Evolutionary conservation across 2,888 invertebrate species (phyloP).

Genomic region (Calameuta pallipes): DNA sequence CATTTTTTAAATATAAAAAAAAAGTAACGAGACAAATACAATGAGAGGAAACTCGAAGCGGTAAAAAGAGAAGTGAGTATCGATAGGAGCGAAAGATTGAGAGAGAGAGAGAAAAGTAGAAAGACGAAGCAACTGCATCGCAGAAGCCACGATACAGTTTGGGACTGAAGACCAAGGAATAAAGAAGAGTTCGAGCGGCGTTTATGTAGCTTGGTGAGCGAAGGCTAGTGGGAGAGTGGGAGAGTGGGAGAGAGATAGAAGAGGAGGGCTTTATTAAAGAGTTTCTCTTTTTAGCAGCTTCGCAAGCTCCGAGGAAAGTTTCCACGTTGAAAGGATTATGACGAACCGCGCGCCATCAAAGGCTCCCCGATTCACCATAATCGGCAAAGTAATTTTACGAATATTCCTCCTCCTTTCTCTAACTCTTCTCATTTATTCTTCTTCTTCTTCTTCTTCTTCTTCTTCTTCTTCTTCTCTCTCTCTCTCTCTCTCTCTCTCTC

Average conservation of each 20-base stretch:
- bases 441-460: too few relatives aligned
- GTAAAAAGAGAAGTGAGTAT: too few relatives aligned
- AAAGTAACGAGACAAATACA: too few relatives aligned
- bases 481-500: conserved; percentile 1
- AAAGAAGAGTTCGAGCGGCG: neutral
- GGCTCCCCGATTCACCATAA: conserved; percentile 35
- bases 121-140: neutral
- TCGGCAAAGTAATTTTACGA: conserved; percentile 43
- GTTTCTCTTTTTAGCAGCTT: conserved; percentile 25
- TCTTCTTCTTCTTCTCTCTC: neutral
- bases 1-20: too few relatives aligned
- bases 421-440: neutral
- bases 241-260: conserved; percentile 16
- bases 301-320: conserved; percentile 25
- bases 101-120: neutral
- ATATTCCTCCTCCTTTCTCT: conserved; percentile 22
- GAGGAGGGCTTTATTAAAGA: conserved; percentile 27
- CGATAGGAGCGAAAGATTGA: neutral
- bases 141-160: neutral
- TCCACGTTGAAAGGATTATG: conserved; percentile 42
- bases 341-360: conserved; percentile 35
- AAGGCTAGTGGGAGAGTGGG: conserved; percentile 11
- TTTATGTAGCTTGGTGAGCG: conserved; percentile 8
- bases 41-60: too few relatives aligned
- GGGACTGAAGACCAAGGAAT: neutral